These are phyloP conservation scores for western clawed frog (Xenopus tropicalis) DNA, from an alignment of 2,113 vertebrate species.

Conservation along the genomic window UCB_Xtro_10.0 CM004443.2:151336501-151337000, in stretches of 20 bases:
- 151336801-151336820: constrained; percentile 70
- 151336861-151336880: too few relatives aligned
- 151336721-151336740: constrained; percentile 73
- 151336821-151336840: not conserved
- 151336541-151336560: constrained; percentile 55
- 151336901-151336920: too few relatives aligned
- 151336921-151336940: too few relatives aligned
- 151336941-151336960: too few relatives aligned
- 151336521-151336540: constrained; percentile 52
- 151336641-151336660: constrained; percentile 62
- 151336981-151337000: not conserved
- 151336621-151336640: constrained; percentile 64
- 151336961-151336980: not conserved
- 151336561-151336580: constrained; percentile 34
- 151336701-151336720: constrained; percentile 56
- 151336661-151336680: constrained; percentile 65
- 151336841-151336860: too few relatives aligned
- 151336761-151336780: constrained; percentile 81
- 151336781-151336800: constrained; percentile 79
- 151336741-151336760: constrained; percentile 81
- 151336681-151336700: constrained; percentile 63
- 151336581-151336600: constrained; percentile 40
- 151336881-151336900: too few relatives aligned
- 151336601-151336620: constrained; percentile 36
- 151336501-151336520: constrained; percentile 55